Conservation (phyloP, 2,113 vertebrate genomes). For the Dicentrarchus labrax region DNA sequence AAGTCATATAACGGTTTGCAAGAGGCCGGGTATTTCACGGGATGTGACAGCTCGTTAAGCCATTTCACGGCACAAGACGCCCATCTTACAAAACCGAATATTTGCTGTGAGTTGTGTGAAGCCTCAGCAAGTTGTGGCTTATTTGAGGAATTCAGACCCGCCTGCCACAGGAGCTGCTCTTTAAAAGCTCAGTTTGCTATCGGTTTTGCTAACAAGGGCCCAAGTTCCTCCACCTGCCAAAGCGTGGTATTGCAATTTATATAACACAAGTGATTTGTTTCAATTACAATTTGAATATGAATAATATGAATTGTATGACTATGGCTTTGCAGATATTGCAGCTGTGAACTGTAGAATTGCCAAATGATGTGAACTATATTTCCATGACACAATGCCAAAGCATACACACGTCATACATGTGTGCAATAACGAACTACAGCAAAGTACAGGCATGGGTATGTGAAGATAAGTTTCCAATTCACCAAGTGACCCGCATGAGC, state of each 20-base stretch:
- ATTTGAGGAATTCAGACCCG: slow-evolving; percentile 79
- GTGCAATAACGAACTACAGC: not conserved
- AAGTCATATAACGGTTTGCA: slow-evolving; percentile 59
- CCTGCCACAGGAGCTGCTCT: slow-evolving; percentile 44
- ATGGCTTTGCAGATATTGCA: not conserved
- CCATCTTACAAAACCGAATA: slow-evolving; percentile 75
- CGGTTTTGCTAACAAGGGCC: slow-evolving; percentile 11
- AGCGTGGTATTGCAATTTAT: not conserved
- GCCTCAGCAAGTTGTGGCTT: slow-evolving; percentile 80
- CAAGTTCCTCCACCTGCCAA: slow-evolving; percentile 21
- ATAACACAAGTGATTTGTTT: not conserved
- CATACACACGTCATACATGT: not conserved
- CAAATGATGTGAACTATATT: not conserved
- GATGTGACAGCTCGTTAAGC: slow-evolving; percentile 62
- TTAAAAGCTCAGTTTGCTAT: slow-evolving; percentile 40
- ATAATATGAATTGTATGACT: not conserved
- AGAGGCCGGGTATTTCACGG: slow-evolving; percentile 45
- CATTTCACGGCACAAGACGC: slow-evolving; percentile 66
- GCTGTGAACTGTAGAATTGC: not conserved
- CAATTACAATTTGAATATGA: not conserved
- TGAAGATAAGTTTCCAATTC: not conserved
- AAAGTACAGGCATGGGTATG: not conserved
- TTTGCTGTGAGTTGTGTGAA: slow-evolving; percentile 60
- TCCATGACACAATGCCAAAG: not conserved
- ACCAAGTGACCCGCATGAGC: not conserved